phyloP scores from a whole-genome alignment of 2,888 invertebrate species.

The Lepidochrysops patricia region DNA sequence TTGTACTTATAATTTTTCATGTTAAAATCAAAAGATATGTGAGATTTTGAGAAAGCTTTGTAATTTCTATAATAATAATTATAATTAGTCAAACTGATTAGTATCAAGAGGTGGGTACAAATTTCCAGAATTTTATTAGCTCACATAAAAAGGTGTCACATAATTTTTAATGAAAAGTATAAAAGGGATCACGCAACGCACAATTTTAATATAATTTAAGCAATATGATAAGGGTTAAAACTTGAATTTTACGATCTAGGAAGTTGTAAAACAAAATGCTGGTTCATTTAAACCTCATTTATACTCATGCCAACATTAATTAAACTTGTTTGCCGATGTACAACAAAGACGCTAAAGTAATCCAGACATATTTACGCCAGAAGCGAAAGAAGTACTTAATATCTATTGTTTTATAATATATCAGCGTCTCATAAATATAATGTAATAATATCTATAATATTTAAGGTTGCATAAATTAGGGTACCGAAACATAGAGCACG shows the following conservation, averaged over 20 bases:
- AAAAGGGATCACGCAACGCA: not conserved
- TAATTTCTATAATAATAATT: too few relatives aligned
- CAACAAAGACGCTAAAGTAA: not conserved
- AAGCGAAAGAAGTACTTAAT: too few relatives aligned
- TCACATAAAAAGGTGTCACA: not conserved
- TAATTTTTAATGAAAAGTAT: not conserved
- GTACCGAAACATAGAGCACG: too few relatives aligned
- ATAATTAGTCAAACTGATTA: too few relatives aligned
- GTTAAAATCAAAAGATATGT: too few relatives aligned
- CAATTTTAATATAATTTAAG: not conserved
- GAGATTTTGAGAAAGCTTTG: not conserved
- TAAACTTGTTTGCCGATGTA: not conserved
- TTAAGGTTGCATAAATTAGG: too few relatives aligned
- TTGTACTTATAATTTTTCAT: too few relatives aligned
- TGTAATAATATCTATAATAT: too few relatives aligned
- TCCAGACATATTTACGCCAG: not conserved
- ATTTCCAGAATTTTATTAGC: not conserved
- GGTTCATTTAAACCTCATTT: constrained; percentile 4
- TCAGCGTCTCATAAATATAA: too few relatives aligned
- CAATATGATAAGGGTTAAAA: constrained; percentile 12
- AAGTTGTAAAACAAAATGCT: constrained; percentile 27
- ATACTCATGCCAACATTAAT: not conserved
- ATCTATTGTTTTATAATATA: too few relatives aligned
- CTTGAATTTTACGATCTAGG: constrained; percentile 23
- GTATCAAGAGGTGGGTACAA: not conserved